Conservation (phyloP, 2,888 invertebrate genomes). For the Meta bourneti region DNA sequence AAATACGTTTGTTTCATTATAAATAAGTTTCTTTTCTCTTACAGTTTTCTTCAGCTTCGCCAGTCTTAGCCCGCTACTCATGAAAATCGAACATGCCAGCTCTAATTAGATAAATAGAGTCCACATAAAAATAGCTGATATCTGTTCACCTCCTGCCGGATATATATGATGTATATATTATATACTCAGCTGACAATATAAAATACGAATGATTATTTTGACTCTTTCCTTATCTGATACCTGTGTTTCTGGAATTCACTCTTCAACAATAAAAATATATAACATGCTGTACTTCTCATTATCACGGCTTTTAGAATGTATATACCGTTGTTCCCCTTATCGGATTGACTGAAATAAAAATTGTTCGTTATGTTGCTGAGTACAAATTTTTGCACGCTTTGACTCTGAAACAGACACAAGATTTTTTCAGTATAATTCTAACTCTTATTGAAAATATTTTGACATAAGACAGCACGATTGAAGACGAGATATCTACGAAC, state of each 20-base stretch:
- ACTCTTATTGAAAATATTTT: too few species aligned
- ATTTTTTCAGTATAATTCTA: not conserved
- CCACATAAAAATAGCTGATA: not conserved
- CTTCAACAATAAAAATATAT: not conserved
- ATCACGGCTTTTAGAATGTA: conserved; percentile 38
- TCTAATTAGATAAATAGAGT: not conserved
- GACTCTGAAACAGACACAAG: not conserved
- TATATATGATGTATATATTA: not conserved
- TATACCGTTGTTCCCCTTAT: conserved; percentile 29
- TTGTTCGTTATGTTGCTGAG: conserved; percentile 32
- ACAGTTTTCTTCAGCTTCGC: not conserved
- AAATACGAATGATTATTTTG: not conserved
- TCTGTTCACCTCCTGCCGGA: not conserved
- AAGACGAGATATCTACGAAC: too few species aligned
- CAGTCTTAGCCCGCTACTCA: not conserved
- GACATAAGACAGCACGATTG: too few species aligned
- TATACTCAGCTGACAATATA: not conserved
- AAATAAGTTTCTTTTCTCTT: not conserved
- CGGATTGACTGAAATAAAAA: conserved; percentile 42
- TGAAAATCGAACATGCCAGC: not conserved
- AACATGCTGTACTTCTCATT: conserved; percentile 8
- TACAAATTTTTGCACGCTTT: not conserved
- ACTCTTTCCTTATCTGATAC: not conserved
- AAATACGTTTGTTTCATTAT: too few species aligned
- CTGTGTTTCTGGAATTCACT: not conserved